Evolutionary conservation across 2,888 invertebrate genomes (phyloP), one percentile per base, ranked within the genome.

Genomic region (Brachypterus glaber): DNA sequence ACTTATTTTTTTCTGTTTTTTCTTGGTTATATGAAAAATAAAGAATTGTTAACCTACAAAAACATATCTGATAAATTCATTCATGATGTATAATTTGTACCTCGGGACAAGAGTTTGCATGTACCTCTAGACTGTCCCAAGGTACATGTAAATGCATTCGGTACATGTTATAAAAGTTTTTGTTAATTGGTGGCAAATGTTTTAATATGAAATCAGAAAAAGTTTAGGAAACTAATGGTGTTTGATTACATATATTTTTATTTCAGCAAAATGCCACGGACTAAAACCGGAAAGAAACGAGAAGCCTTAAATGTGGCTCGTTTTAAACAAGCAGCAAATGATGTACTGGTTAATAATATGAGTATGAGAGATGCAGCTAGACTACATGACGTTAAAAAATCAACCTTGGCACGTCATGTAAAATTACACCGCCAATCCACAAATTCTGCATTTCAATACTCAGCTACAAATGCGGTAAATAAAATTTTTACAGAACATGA

Each of bases 51-150:
- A 21, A 21, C 21, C 21, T 21, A 21, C 21, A 21, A 21, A 21
- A 21, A 21, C 9, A 9, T 21, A 21, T 21, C 9, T 7, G 7
- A 21, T 7, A 21, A 21, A 21, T 21, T 21, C 21, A 21, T 21
- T 9, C 9, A 9, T 21, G 5, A 9, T 5, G 21, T 21, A 9
- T 9, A 35, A 27, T 27, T 13, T 17, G 30, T 30, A 35, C 35
- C 17, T 35, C 18, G 35, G 35, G 35, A 30, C 35, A 35, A 13
- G 8, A 9, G 17, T 17, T 17, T 35, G 17, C 30, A 35, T 17
- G 17, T 9, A 35, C 35, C 35, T 35, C 13, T 3, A 29, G 30
- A 29, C 35, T 16, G 30, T 35, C 30, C 35, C 17, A 35, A 35
- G 30, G 35, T 35, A 35, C 15, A 27, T 35, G 35, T 26, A 26